These are phyloP conservation scores for Atrina japonica DNA, from an alignment of 2,888 invertebrate species.

Conservation along the genomic window DNA sequence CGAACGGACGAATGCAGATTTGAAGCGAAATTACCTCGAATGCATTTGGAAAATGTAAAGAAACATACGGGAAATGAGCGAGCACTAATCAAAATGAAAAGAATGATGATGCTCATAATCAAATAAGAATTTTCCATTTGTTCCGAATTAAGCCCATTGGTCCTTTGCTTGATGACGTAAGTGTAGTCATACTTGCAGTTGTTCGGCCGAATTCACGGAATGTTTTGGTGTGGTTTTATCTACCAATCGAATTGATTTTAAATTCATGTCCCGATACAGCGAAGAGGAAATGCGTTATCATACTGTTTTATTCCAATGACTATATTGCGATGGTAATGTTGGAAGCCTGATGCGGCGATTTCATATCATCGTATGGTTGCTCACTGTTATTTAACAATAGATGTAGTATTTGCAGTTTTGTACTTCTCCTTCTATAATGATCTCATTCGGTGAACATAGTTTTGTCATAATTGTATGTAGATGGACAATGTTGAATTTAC, in stretches of 20 bases:
- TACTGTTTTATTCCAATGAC: too few species aligned
- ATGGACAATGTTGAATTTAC: not conserved
- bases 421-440: not conserved
- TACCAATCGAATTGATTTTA: too few species aligned
- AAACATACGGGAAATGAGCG: not conserved
- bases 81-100: constrained; percentile 9
- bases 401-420: constrained; percentile 14
- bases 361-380: constrained; percentile 14
- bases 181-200: not conserved
- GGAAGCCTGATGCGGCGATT: not conserved
- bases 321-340: not conserved
- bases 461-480: not conserved
- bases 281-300: too few species aligned
- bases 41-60: too few species aligned
- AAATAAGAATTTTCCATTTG: too few species aligned
- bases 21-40: too few species aligned
- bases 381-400: not conserved
- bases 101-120: not conserved
- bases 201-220: constrained; percentile 2
- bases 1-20: too few species aligned
- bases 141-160: not conserved
- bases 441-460: not conserved
- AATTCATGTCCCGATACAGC: too few species aligned
- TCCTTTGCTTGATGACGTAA: not conserved
- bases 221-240: constrained; percentile 4